A percentile compares a stretch with the other conserved stretches of the same genome.
Conservation (phyloP, 2,113 vertebrate genomes). For the Dipodomys ordii region DNA sequence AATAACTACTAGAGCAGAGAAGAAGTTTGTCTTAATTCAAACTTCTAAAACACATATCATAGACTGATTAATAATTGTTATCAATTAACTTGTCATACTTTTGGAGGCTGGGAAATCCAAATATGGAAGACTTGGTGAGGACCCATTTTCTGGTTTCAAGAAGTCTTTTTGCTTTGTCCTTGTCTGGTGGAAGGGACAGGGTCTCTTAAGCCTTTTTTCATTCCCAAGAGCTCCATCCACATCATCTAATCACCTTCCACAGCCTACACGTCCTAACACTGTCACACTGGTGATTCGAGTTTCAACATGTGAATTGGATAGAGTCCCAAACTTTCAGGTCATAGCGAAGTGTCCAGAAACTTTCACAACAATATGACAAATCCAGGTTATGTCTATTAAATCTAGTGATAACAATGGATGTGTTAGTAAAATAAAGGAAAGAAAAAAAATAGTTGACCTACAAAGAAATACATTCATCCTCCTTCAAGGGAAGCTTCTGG, state of each 20-base stretch:
- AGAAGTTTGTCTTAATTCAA: not conserved
- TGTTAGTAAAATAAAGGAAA: not conserved
- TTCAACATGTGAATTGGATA: not conserved
- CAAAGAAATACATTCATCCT: not conserved
- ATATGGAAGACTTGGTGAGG: not conserved
- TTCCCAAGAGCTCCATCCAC: not conserved
- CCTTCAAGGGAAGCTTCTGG: not conserved
- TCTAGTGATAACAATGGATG: not conserved
- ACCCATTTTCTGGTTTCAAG: not conserved
- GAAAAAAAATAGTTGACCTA: not conserved
- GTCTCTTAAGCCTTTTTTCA: not conserved
- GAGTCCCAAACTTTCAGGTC: not conserved
- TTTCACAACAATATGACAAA: constrained; percentile 1
- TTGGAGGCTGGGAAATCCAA: not conserved
- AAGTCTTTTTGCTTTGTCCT: not conserved
- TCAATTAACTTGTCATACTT: not conserved
- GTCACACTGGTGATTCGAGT: not conserved
- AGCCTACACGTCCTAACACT: not conserved
- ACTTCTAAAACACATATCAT: not conserved
- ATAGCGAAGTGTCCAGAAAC: not conserved
- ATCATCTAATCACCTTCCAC: not conserved
- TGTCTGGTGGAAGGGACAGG: not conserved
- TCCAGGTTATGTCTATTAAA: not conserved
- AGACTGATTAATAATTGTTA: not conserved
- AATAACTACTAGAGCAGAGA: not conserved